phyloP scores from a whole-genome alignment of 2,888 invertebrate species.

The Amblyjoppa fuscipennis region DNA sequence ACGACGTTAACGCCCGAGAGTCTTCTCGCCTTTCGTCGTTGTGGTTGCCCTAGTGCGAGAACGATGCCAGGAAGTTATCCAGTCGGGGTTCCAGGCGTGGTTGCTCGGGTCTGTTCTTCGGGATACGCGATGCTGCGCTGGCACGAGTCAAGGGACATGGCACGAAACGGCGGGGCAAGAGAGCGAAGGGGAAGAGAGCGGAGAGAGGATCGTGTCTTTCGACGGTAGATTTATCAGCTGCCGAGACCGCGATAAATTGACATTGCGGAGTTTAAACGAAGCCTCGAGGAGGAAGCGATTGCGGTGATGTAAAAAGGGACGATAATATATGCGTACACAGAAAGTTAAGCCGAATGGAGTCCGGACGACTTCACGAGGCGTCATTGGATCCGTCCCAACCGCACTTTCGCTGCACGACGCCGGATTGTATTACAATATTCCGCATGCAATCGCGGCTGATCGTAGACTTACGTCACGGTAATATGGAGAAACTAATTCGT shows the following conservation, averaged over 20 bases:
- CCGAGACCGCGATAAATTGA: conserved; percentile 51
- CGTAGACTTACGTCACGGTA: background rate
- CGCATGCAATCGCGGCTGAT: background rate
- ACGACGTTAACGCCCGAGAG: conserved; percentile 58
- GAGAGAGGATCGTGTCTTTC: conserved; percentile 29
- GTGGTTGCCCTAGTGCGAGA: conserved; percentile 45
- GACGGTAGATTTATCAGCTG: conserved; percentile 56
- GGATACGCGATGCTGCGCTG: conserved; percentile 9
- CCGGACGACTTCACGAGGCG: background rate
- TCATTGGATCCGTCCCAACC: background rate
- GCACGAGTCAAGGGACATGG: conserved; percentile 37
- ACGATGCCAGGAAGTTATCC: conserved; percentile 35
- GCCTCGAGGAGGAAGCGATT: conserved; percentile 23
- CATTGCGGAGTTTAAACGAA: conserved; percentile 37
- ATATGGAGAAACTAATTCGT: background rate
- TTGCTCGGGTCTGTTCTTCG: conserved; percentile 46
- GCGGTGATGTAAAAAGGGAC: conserved; percentile 4
- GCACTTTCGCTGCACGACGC: background rate
- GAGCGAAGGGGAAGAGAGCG: conserved; percentile 4
- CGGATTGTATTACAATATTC: background rate
- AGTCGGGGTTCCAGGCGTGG: conserved; percentile 2
- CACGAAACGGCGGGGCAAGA: conserved; percentile 8
- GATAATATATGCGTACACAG: background rate
- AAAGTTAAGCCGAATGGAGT: background rate
- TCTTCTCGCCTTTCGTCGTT: conserved; percentile 49